A percentile compares a stretch with the other conserved stretches of the same genome.
phyloP scores from a whole-genome alignment of 1,140 invertebrate genomes.

The Aethina tumida region DNA sequence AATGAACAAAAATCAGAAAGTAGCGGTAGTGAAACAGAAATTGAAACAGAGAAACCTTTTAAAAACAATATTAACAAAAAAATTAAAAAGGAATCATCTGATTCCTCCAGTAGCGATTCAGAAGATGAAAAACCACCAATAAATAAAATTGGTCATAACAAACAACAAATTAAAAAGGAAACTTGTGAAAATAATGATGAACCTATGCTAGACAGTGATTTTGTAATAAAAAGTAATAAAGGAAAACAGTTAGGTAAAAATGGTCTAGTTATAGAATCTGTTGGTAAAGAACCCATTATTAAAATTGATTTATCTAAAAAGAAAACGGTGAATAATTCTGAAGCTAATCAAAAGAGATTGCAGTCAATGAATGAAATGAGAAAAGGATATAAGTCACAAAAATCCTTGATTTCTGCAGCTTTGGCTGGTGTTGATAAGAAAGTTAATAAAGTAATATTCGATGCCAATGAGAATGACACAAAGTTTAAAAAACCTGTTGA shows the following conservation, averaged over 20 bases:
- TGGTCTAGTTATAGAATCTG: constrained; percentile 14
- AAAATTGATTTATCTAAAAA: constrained; percentile 8
- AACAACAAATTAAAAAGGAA: constrained; percentile 1
- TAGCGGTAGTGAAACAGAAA: neutral
- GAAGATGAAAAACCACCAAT: constrained; percentile 4
- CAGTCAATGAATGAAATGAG: constrained; percentile 46
- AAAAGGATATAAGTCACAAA: constrained; percentile 44
- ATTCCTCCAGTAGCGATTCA: too few species aligned
- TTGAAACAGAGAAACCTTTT: constrained; percentile 2
- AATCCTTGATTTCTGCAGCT: constrained; percentile 44
- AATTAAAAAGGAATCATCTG: too few species aligned
- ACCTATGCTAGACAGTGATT: too few species aligned
- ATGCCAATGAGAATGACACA: constrained; percentile 39
- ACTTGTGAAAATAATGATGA: constrained; percentile 8
- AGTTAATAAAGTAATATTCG: constrained; percentile 46
- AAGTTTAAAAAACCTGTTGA: constrained; percentile 10
- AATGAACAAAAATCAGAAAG: constrained; percentile 4
- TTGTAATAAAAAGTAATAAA: constrained; percentile 22
- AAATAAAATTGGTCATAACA: constrained; percentile 2
- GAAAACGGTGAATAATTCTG: constrained; percentile 12
- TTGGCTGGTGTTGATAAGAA: constrained; percentile 44
- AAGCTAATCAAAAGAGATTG: constrained; percentile 45
- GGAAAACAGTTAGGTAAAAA: constrained; percentile 9
- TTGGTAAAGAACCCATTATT: constrained; percentile 13
- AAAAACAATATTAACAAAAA: too few species aligned